Evolutionary conservation across 2,113 vertebrate genomes (phyloP), one percentile per base, ranked within the genome.

Genomic region (Gnathonemus longibarbis): DNA sequence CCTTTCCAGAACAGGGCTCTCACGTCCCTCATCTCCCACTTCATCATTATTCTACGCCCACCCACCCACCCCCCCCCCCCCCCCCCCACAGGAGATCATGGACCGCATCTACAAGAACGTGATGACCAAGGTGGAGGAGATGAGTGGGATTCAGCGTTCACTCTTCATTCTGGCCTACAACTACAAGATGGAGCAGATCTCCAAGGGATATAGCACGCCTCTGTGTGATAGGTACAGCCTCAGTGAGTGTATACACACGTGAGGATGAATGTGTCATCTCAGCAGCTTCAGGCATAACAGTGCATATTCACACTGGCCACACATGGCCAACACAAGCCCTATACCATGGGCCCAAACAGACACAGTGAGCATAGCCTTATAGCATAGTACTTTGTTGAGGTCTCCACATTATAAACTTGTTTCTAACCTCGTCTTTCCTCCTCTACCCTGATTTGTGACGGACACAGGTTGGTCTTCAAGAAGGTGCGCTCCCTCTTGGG

Each of bases 31-130:
- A 2, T 35, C 1, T 77, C 50, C 89, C 35, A 27, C 52, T 42
- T 45, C 35, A 2, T 83, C 13, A 3, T 11, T 35, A 17, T 53
- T 17, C 66, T 85, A 13, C 53, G 0, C 50, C 15, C 0, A 3
- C 15, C 19, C 80, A 1, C 42, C 19, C 58, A 5, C 17, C 89
- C n/a, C 19, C 80, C 1, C 42, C 19, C 58, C 10, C 17, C 89
- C n/a, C 66, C 24, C 15, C 1, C 52, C 88, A 11, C 90, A 99
- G 98, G 98, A 99, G 96, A 99, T 99, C 89, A 98, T 99, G 98
- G 98, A 99, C 92, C 97, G 98, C 6, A 98, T 99, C 94, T 98
- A 98, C 91, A 99, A 99, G 95, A 98, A 97, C 0, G 97, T 99
- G 90, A 98, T 99, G 97, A 95, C 94, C 90, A 98, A 98, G 93